A percentile compares a stretch with the other conserved stretches of the same genome.
These are phyloP conservation scores for Zelleria hepariella DNA, from an alignment of 2,888 invertebrate species.

Conservation along the genomic window DNA sequence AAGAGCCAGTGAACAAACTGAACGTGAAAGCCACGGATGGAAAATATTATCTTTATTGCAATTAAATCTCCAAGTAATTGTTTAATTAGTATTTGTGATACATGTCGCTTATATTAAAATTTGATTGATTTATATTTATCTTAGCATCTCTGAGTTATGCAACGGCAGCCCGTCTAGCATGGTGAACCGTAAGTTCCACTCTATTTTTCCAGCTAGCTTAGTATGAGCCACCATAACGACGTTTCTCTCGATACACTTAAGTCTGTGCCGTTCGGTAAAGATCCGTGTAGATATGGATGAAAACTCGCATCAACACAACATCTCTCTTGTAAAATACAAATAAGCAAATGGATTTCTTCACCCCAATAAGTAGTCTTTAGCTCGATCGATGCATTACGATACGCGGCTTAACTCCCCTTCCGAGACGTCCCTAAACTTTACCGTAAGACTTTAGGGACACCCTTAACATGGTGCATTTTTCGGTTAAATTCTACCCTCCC, in stretches of 20 bases:
- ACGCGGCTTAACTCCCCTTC: not conserved
- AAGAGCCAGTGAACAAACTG: not conserved
- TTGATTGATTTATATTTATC: not conserved
- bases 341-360: not conserved
- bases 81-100: not conserved
- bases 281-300: no score
- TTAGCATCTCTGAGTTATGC: no score
- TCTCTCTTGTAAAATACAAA: no score
- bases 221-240: no score
- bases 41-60: not conserved
- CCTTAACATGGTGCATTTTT: not conserved
- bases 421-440: not conserved
- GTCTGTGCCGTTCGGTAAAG: no score
- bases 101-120: not conserved
- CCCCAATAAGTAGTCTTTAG: not conserved
- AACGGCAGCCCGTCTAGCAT: no score
- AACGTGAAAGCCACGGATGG: not conserved
- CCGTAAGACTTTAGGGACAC: not conserved
- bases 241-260: no score
- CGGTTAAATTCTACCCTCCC: not conserved
- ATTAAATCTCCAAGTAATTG: not conserved
- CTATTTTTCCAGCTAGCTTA: no score
- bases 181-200: no score
- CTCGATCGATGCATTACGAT: not conserved
- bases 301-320: no score